Conservation (phyloP, 2,888 invertebrate genomes). For the Amblyjoppa proteus region DNA sequence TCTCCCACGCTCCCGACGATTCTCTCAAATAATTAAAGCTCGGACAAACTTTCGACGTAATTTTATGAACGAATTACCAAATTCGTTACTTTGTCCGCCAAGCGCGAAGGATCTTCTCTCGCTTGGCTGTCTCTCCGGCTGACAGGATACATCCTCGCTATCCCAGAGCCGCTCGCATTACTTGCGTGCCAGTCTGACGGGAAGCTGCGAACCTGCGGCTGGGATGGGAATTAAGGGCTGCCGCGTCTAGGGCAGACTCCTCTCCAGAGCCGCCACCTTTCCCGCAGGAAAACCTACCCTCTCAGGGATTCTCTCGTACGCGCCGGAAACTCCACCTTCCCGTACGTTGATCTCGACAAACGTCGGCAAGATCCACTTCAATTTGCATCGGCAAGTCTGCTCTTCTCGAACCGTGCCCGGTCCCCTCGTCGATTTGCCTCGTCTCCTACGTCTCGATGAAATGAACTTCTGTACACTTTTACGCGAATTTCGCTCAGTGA, state of each 20-base stretch:
- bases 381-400: constrained; percentile 33
- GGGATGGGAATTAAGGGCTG: constrained; percentile 27
- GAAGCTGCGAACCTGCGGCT: neutral
- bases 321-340: neutral
- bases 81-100: constrained; percentile 26
- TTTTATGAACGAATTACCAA: constrained; percentile 35
- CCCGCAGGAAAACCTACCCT: constrained; percentile 2
- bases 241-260: neutral
- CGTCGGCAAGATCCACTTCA: constrained; percentile 29
- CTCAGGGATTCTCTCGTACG: constrained; percentile 18
- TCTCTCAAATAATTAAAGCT: constrained; percentile 18
- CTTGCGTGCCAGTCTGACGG: neutral
- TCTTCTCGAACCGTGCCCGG: neutral
- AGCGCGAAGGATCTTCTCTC: constrained; percentile 23
- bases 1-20: neutral
- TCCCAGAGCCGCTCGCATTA: neutral
- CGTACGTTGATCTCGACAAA: constrained; percentile 29
- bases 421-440: neutral
- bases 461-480: constrained; percentile 23
- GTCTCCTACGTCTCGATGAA: constrained; percentile 1
- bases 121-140: neutral
- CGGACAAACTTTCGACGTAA: constrained; percentile 22
- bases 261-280: neutral
- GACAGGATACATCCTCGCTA: neutral
- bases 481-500: neutral